Evolutionary conservation across 2,888 invertebrate species (phyloP).

Genomic region (Oligia latruncula): DNA sequence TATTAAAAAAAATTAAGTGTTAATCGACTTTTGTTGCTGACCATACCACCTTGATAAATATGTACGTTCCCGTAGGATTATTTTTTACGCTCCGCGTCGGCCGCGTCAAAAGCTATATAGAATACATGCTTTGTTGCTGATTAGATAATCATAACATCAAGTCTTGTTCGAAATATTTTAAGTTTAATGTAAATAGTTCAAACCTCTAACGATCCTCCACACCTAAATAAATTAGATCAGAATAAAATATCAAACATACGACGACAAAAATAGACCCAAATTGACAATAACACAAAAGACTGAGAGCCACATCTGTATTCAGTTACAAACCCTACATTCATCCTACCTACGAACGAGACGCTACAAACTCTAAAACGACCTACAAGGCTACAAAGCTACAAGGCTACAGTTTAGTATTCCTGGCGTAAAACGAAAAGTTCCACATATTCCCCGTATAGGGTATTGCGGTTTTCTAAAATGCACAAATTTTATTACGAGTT

Average conservation of each 20-base stretch:
- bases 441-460: constrained; percentile 48
- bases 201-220: too few species aligned
- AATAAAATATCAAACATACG: background rate
- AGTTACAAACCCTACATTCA: constrained; percentile 11
- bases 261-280: constrained; percentile 16
- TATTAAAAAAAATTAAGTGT: too few species aligned
- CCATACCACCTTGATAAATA: too few species aligned
- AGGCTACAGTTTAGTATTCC: constrained; percentile 61
- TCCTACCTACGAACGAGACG: constrained; percentile 16
- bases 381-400: constrained; percentile 28
- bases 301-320: constrained; percentile 36
- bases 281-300: constrained; percentile 33
- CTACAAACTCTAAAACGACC: constrained; percentile 39
- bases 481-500: constrained; percentile 63
- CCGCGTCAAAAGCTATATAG: too few species aligned
- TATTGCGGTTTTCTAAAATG: constrained; percentile 61
- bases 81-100: too few species aligned
- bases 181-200: too few species aligned
- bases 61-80: too few species aligned
- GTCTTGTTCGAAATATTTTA: too few species aligned
- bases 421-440: constrained; percentile 52
- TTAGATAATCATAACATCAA: too few species aligned
- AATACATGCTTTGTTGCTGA: too few species aligned
- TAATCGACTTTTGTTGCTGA: too few species aligned
- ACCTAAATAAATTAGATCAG: background rate